Evolutionary conservation across 2,888 invertebrate species (phyloP).

Genomic region (Leptinotarsa haldemani): DNA sequence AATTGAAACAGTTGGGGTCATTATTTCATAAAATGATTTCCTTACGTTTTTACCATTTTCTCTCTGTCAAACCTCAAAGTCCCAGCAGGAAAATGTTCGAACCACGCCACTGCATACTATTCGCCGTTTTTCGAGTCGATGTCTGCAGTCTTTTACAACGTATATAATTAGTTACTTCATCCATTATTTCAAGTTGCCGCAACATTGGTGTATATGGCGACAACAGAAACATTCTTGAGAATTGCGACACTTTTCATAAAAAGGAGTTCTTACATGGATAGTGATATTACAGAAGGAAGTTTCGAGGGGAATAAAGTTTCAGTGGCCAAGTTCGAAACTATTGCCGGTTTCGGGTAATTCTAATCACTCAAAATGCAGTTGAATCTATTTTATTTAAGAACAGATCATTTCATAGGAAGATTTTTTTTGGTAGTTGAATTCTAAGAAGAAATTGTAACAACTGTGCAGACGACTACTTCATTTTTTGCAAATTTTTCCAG

Average conservation of each 20-base stretch:
- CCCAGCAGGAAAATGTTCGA: neutral
- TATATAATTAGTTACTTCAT: slow-evolving; percentile 63
- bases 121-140: slow-evolving; percentile 54
- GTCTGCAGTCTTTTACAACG: slow-evolving; percentile 57
- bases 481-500: no score
- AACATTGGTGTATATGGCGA: slow-evolving; percentile 41
- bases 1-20: no score
- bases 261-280: neutral
- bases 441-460: no score
- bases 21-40: no score
- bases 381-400: no score
- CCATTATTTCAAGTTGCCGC: slow-evolving; percentile 57
- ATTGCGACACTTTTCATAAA: slow-evolving; percentile 28
- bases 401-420: no score
- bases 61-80: neutral
- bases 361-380: no score
- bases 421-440: no score
- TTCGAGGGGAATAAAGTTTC: neutral
- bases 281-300: neutral
- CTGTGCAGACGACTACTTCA: no score
- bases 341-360: no score
- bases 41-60: no score
- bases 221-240: slow-evolving; percentile 40
- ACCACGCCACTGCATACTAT: slow-evolving; percentile 45
- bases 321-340: neutral